phyloP scores from a whole-genome alignment of 2,113 vertebrate species.

The Meles meles region DNA sequence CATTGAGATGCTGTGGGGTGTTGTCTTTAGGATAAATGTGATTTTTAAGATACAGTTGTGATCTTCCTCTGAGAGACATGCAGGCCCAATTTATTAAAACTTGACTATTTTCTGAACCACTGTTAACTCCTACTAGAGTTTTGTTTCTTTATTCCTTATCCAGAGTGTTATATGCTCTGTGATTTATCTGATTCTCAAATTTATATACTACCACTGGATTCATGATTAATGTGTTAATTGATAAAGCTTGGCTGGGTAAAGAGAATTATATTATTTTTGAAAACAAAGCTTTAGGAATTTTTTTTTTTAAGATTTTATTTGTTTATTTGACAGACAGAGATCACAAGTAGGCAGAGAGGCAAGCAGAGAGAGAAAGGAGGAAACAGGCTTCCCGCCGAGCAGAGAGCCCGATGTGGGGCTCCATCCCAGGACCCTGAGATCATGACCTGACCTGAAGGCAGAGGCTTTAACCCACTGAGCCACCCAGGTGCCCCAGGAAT shows the following conservation, averaged over 20 bases:
- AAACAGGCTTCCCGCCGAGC: too few species aligned
- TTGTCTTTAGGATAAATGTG: conserved; percentile 57
- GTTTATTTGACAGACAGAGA: too few species aligned
- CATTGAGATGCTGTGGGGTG: background rate
- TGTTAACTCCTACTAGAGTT: background rate
- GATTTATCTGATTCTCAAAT: conserved; percentile 17
- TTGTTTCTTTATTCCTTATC: background rate
- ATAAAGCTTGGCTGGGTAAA: background rate
- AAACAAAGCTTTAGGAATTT: background rate
- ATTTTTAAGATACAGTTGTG: conserved; percentile 49
- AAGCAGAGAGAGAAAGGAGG: too few species aligned
- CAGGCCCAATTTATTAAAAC: background rate
- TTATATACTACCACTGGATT: background rate
- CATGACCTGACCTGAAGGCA: too few species aligned
- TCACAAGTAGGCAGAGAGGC: too few species aligned
- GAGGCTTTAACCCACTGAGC: too few species aligned
- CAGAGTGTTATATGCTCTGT: background rate
- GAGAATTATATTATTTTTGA: conserved; percentile 36
- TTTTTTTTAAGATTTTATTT: too few species aligned
- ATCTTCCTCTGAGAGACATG: conserved; percentile 23
- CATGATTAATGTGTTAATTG: background rate
- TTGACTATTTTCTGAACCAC: conserved; percentile 25
- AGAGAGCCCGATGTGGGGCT: too few species aligned
- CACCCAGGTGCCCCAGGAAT: too few species aligned
- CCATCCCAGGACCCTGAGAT: too few species aligned